Base-by-base conservation (phyloP, 2,888 invertebrate genomes). In the Schizaphis graminum region DNA sequence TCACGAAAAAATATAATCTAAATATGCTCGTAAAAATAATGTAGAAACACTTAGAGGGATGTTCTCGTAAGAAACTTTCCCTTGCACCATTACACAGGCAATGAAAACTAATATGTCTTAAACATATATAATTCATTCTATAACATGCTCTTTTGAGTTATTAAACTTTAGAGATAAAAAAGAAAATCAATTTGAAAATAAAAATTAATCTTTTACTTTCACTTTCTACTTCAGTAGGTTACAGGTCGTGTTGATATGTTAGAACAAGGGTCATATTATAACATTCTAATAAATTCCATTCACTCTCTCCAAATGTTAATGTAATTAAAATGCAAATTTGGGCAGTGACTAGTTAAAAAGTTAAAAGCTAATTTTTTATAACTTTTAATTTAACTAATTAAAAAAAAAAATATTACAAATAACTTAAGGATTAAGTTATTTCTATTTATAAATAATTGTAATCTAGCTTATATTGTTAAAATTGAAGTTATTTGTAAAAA, bases 211-310 rank as follows among this genome's bases (percentile, higher is more conserved):
- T 67, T 92, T 67, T 53, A 92, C 92, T 92, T 92, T 92, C 92
- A 88, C 92, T 77, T 92, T 35, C 67, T 92, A 21, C 53, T 53
- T 88, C 35, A 67, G 44, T 88, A 0, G 92, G 92, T 92, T 53
- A 92, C 77, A 88, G 92, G 92, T 92, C 92, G 28, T 53, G 88
- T 28, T 35, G 35, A 49, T 92, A 87, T 41, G 26, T 87, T 61
- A 41, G 47, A 87, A 91, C 53, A 53, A 87, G 61, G 92, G 49
- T 92, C 92, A 92, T 88, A 92, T 86, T 88, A 92, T 86, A 87
- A 87, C 92, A 92, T 92, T 88, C 87, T 41, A 92, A 92, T 67
- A 87, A 86, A 1, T 91, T 28, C 67, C 49, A 92, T 87, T 92
- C 87, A 92, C 92, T 92, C 88, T 92, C 92, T 92, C 87, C 10